Conservation (phyloP, 23 tunicate species). For the Phallusia fumigata region DNA sequence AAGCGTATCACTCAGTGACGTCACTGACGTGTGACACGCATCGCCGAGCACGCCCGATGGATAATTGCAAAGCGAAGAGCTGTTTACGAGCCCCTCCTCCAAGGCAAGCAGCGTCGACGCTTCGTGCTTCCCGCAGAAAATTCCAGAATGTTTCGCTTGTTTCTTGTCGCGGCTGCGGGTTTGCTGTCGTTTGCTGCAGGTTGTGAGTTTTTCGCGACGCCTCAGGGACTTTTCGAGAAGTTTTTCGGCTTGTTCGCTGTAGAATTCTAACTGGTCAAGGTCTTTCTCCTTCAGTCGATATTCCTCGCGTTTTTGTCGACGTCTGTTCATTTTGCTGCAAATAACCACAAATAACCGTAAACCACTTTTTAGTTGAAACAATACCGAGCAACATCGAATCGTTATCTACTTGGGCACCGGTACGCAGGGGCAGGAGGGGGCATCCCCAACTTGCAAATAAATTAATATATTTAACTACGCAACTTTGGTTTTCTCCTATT, state of each 20-base stretch:
- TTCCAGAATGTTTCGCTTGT: not conserved
- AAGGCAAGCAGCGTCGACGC: not conserved
- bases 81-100: not conserved
- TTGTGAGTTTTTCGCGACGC: not conserved
- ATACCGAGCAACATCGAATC: too few species aligned
- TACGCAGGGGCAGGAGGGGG: too few species aligned
- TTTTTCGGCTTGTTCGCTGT: conserved; percentile 17
- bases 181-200: not conserved
- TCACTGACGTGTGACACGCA: not conserved
- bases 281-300: not conserved
- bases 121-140: not conserved
- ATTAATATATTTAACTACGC: too few species aligned
- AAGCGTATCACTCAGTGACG: not conserved
- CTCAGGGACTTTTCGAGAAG: not conserved
- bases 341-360: too few species aligned
- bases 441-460: too few species aligned
- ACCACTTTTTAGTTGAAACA: too few species aligned
- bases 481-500: too few species aligned
- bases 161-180: not conserved
- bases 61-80: not conserved
- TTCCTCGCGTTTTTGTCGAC: conserved; percentile 8
- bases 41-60: not conserved
- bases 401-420: too few species aligned
- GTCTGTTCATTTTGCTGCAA: not conserved
- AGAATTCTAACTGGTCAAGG: conserved; percentile 16